Percentiles rank a stretch among this genome's conserved stretches.
phyloP scores from a whole-genome alignment of 64 coral and sea anemone species.

The Montipora sp. region DNA sequence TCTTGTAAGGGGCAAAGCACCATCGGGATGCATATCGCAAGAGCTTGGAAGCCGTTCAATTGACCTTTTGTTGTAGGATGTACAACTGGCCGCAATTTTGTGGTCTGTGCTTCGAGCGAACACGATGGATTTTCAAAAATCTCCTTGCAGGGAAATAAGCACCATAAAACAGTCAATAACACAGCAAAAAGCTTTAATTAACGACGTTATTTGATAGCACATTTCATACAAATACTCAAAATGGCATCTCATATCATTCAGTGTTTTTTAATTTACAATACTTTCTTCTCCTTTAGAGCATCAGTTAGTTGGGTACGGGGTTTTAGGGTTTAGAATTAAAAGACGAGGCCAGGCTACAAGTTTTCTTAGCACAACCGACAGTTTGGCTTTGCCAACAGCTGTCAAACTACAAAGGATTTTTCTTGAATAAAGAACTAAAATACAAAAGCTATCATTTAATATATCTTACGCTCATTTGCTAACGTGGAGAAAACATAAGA shows the following conservation, averaged over 20 bases:
- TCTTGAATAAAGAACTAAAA: conserved; percentile 11
- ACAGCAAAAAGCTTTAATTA: conserved; percentile 35
- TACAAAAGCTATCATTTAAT: conserved; percentile 32
- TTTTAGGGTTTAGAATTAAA: too few species aligned
- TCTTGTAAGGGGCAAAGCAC: too few species aligned
- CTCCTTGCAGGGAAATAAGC: too few species aligned
- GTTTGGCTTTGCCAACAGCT: conserved; percentile 31
- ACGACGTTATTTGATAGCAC: conserved; percentile 10
- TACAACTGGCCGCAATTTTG: too few species aligned
- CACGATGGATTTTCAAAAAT: too few species aligned
- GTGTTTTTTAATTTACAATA: conserved; percentile 33
- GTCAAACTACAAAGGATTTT: background rate
- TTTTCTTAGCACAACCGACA: background rate
- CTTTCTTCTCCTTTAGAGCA: conserved; percentile 6
- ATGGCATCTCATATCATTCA: conserved; percentile 5
- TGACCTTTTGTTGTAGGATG: too few species aligned
- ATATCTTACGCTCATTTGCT: background rate
- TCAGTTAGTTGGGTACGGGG: background rate
- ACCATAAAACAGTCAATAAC: background rate
- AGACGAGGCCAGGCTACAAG: background rate
- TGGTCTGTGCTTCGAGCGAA: too few species aligned
- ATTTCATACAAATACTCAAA: conserved; percentile 59
- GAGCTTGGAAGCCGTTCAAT: too few species aligned
- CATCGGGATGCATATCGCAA: too few species aligned
- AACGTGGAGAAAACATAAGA: background rate